Evolutionary conservation across 2,888 invertebrate species (phyloP), one percentile per base, ranked within the genome.

Genomic region (Slavum lentiscoides): DNA sequence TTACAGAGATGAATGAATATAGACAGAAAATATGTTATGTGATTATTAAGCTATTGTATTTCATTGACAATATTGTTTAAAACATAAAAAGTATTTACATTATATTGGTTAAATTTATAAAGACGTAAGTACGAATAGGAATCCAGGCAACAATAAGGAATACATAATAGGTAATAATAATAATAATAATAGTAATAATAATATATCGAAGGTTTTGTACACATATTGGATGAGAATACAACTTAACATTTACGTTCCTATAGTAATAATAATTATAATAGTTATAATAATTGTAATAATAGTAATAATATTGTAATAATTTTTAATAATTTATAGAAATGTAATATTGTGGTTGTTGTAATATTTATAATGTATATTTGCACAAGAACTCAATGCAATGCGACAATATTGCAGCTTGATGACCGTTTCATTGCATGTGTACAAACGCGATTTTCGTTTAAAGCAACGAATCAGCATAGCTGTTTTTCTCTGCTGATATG

Each of bases 111-210:
- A 61, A 49, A 49, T 49, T 49, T 59, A 30, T 30, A 77, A 66
- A 62, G 82, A 55, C 75, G n/a, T 80, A 74, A 74, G 59, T 74
- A 81, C 58, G 21, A 69, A 77, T 68, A 61, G 70, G 74, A 82
- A 83, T 75, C 59, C 77, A 49, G 53, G 67, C 37, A 66, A 82
- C 62, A 80, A 75, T 62, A 82, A 80, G 74, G 82, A 82, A 62
- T 80, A 83, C 67, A 82, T 59, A 30, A 58, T 66, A 55, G 15
- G 37, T 58, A 70, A 58, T 58, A 70, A 58, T 58, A 70, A 55
- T 21, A 53, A 39, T 53, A 23, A n/a, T n/a, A 61, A 55, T 64
- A 9, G 21, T 66, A 37, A 37, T 37, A 8, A 55, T 21, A 53
- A 39, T 53, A 23, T 58, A 58, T 74, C 74, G 21, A 68, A 72